These are phyloP conservation scores for Tromatobia lineatoria DNA, from an alignment of 2,888 invertebrate genomes.

Conservation along the genomic window DNA sequence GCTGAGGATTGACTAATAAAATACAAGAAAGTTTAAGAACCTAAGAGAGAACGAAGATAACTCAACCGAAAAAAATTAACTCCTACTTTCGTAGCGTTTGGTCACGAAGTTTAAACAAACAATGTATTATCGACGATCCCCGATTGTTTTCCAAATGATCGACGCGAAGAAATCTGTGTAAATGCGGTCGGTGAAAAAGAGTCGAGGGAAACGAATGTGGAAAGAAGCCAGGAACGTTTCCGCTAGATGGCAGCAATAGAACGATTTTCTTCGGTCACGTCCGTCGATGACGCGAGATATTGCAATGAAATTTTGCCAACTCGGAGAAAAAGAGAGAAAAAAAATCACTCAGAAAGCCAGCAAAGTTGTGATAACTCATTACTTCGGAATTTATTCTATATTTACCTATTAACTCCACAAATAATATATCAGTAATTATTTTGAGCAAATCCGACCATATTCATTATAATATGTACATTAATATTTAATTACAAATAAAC, in stretches of 20 bases:
- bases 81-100: no score
- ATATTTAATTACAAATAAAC: no score
- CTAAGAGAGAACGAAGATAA: neutral
- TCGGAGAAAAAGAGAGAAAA: neutral
- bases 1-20: no score
- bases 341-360: neutral
- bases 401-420: no score
- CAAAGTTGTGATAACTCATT: no score
- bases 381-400: no score
- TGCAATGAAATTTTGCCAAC: slow-evolving; percentile 10
- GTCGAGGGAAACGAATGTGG: slow-evolving; percentile 38
- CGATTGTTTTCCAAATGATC: slow-evolving; percentile 29
- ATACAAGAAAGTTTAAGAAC: no score
- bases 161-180: slow-evolving; percentile 53
- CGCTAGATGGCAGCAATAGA: slow-evolving; percentile 62
- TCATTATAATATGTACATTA: no score
- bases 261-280: slow-evolving; percentile 38
- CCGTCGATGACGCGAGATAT: slow-evolving; percentile 11
- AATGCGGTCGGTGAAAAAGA: slow-evolving; percentile 10
- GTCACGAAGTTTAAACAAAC: neutral
- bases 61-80: no score
- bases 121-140: neutral
- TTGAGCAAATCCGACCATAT: no score
- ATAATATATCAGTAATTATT: no score
- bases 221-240: slow-evolving; percentile 45